Conservation (phyloP, 2,113 vertebrate species). For the Solenodon paradoxus region DNA sequence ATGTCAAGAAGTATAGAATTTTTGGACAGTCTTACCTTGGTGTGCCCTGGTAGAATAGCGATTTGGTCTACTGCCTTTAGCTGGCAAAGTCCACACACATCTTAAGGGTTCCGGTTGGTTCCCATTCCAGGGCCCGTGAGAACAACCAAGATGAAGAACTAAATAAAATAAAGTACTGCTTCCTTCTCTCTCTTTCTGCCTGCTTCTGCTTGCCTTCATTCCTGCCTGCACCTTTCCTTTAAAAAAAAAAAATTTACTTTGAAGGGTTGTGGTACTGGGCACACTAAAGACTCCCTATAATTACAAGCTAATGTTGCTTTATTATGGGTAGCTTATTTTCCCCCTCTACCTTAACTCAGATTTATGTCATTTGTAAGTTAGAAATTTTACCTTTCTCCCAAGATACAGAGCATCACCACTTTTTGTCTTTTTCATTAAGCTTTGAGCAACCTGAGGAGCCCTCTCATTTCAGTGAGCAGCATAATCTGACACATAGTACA, state of each 20-base stretch:
- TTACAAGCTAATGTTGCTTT: neutral
- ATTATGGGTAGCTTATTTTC: neutral
- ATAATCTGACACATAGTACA: neutral
- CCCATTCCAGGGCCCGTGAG: too few relatives aligned
- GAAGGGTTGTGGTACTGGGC: neutral
- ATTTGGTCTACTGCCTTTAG: too few relatives aligned
- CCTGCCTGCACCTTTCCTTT: too few relatives aligned
- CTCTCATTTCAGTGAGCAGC: neutral
- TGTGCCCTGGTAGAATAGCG: too few relatives aligned
- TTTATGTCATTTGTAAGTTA: neutral
- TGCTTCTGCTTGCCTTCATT: too few relatives aligned
- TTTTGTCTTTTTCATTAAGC: neutral
- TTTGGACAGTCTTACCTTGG: too few relatives aligned
- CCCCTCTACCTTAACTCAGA: neutral
- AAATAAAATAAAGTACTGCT: too few relatives aligned
- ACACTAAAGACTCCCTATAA: neutral
- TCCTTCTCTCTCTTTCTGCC: too few relatives aligned
- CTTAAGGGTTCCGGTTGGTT: too few relatives aligned
- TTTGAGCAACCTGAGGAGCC: neutral
- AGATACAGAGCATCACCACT: too few relatives aligned
- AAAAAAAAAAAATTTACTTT: neutral
- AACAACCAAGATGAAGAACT: too few relatives aligned
- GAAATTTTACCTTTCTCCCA: neutral
- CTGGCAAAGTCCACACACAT: too few relatives aligned
- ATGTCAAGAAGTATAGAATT: neutral